Evolutionary conservation across 2,888 invertebrate genomes (phyloP).

Genomic region (Protonemura montana): DNA sequence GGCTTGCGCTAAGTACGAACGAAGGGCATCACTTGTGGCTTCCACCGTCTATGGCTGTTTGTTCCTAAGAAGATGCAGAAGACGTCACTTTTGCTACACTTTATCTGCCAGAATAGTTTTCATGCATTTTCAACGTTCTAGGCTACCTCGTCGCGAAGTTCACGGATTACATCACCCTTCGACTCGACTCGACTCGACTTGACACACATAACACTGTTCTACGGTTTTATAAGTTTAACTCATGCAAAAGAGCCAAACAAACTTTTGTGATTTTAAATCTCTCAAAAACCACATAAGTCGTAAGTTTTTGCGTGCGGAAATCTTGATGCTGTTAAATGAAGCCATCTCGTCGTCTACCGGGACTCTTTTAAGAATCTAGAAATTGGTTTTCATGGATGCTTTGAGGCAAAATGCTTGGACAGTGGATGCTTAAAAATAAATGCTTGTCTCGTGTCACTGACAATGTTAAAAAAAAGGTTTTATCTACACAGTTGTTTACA

Average conservation of each 20-base stretch:
- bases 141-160: not conserved
- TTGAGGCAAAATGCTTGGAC: not conserved
- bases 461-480: too few species aligned
- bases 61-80: too few species aligned
- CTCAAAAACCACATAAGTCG: not conserved
- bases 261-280: slow-evolving; percentile 7
- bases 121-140: not conserved
- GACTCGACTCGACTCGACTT: not conserved
- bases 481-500: too few species aligned
- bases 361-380: not conserved
- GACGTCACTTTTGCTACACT: too few species aligned
- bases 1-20: too few species aligned
- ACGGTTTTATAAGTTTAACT: not conserved
- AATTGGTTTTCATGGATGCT: not conserved
- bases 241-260: not conserved
- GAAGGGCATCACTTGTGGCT: too few species aligned
- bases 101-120: too few species aligned
- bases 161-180: not conserved
- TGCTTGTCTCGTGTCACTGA: too few species aligned
- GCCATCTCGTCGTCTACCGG: not conserved
- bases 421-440: too few species aligned
- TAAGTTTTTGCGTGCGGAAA: not conserved
- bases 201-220: not conserved
- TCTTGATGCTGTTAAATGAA: not conserved
- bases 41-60: too few species aligned